Evolutionary conservation across 2,888 invertebrate genomes (phyloP).

Genomic region (Cataglyphis cursor): DNA sequence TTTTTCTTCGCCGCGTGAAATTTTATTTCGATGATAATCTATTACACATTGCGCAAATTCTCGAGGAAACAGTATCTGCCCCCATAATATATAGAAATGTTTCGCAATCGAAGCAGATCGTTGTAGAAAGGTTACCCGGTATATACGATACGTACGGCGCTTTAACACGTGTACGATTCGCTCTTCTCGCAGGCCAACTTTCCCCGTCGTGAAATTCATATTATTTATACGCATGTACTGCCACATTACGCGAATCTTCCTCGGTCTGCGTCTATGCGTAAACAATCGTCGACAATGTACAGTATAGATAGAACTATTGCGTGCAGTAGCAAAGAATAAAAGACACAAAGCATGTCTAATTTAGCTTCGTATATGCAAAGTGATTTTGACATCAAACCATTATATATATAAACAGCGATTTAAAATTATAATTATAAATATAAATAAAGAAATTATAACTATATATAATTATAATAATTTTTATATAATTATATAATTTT

Average conservation of each 20-base stretch:
- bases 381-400: not conserved
- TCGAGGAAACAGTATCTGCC: constrained; percentile 10
- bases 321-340: constrained; percentile 1
- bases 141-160: not conserved
- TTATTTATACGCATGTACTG: constrained; percentile 26
- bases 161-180: constrained; percentile 20
- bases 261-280: not conserved
- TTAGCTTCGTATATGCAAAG: not conserved
- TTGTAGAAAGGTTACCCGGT: constrained; percentile 23
- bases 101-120: constrained; percentile 40
- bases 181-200: constrained; percentile 46
- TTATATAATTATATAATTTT: too few relatives aligned
- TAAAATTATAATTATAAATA: not conserved
- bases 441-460: not conserved
- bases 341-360: not conserved
- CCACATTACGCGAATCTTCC: constrained; percentile 36
- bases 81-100: constrained; percentile 20
- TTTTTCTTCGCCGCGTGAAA: constrained; percentile 20
- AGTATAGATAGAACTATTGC: not conserved
- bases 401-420: not conserved
- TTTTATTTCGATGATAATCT: constrained; percentile 32
- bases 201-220: constrained; percentile 51
- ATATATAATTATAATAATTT: too few relatives aligned
- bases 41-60: constrained; percentile 34
- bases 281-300: not conserved